These are phyloP conservation scores for Ischnus inquisitorius DNA, from an alignment of 2,888 invertebrate genomes.

Conservation along the genomic window DNA sequence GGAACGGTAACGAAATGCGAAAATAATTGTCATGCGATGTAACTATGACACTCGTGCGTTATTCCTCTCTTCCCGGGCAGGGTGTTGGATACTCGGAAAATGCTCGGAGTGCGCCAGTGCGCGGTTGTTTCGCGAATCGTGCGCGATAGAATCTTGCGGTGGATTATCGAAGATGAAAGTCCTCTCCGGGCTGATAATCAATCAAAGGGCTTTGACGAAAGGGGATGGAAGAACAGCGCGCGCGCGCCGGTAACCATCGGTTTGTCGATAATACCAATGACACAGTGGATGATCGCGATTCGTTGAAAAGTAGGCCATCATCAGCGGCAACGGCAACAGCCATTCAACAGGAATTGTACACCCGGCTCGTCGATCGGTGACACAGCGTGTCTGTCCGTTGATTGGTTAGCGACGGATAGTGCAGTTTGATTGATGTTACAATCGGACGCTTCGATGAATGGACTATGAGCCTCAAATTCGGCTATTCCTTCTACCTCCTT, in stretches of 20 bases:
- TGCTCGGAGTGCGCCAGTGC: too few species aligned
- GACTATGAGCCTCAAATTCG: background rate
- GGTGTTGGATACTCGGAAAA: too few species aligned
- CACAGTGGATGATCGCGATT: conserved; percentile 18
- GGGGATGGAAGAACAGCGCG: background rate
- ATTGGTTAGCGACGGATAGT: conserved; percentile 20
- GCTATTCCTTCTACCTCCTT: background rate
- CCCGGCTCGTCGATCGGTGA: background rate
- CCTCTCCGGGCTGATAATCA: conserved; percentile 1
- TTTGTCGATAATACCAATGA: background rate
- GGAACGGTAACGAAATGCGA: too few species aligned
- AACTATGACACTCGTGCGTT: too few species aligned
- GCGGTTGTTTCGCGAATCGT: background rate
- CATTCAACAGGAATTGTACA: conserved; percentile 18
- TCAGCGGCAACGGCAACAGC: conserved; percentile 5
- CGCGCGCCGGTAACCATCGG: background rate
- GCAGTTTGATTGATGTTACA: background rate
- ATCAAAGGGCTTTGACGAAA: background rate
- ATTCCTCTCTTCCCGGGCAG: too few species aligned
- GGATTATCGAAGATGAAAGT: background rate
- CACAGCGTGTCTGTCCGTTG: background rate
- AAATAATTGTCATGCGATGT: too few species aligned
- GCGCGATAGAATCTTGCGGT: background rate
- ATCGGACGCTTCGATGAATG: background rate
- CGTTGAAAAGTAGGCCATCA: conserved; percentile 6